A percentile compares a stretch with the other conserved stretches of the same genome.
phyloP scores from a whole-genome alignment of 1,140 invertebrate genomes.

The Aradophagus sp. region DNA sequence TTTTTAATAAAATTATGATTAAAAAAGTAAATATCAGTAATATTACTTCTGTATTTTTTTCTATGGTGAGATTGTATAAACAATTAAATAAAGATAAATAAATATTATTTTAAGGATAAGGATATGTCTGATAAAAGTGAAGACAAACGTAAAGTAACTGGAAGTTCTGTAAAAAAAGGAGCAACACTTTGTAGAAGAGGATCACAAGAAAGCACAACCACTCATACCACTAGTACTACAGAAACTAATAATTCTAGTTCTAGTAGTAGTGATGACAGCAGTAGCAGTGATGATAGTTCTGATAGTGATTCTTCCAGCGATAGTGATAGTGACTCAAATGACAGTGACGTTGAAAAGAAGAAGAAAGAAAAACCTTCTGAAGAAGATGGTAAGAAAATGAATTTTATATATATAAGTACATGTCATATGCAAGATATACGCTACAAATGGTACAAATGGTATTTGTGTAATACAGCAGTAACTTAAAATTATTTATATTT shows the following conservation, averaged over 20 bases:
- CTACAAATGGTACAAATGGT: no score
- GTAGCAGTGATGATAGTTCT: conserved; percentile 70
- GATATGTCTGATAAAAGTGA: conserved; percentile 59
- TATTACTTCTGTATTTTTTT: no score
- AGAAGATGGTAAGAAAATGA: conserved; percentile 49
- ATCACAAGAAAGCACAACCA: conserved; percentile 72
- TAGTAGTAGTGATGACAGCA: conserved; percentile 69
- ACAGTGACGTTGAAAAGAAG: conserved; percentile 66
- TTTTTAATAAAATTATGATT: no score
- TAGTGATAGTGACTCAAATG: conserved; percentile 68
- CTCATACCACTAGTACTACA: conserved; percentile 68
- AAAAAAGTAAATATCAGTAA: no score
- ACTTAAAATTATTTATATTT: conserved; percentile 36
- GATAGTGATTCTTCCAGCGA: conserved; percentile 68
- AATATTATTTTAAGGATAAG: conserved; percentile 55
- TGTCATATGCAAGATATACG: no score
- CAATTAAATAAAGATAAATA: no score
- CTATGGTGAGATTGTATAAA: no score
- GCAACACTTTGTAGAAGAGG: conserved; percentile 64
- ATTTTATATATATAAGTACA: no score
- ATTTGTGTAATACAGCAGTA: no score
- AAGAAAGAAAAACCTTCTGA: conserved; percentile 59
- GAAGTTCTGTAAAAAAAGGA: conserved; percentile 59
- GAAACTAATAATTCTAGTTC: conserved; percentile 71
- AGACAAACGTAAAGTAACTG: conserved; percentile 61